Conservation (phyloP, 2,113 vertebrate species). For the Daphoenositta chrysoptera region DNA sequence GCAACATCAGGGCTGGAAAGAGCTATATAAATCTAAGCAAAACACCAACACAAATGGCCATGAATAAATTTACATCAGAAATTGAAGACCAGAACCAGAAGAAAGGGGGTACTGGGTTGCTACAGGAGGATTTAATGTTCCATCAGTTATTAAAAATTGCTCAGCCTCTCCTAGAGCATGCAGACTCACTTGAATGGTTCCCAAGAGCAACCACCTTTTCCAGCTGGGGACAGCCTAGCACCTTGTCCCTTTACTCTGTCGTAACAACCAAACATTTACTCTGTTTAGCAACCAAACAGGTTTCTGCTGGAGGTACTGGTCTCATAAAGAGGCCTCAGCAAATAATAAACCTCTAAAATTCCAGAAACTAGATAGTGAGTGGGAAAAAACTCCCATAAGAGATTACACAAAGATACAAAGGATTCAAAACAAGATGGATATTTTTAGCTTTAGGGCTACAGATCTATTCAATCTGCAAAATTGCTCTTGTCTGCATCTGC, state of each 20-base stretch:
- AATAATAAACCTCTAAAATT: neutral
- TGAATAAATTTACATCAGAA: constrained; percentile 19
- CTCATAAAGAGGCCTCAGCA: neutral
- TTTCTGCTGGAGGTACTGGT: neutral
- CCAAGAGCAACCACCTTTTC: neutral
- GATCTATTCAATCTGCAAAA: neutral
- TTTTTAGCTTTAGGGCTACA: neutral
- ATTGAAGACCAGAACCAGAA: neutral
- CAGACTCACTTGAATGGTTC: neutral
- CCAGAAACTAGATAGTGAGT: neutral
- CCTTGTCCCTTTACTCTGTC: neutral
- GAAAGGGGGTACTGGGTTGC: neutral
- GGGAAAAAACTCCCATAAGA: neutral
- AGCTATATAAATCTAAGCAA: neutral
- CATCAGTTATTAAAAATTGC: neutral
- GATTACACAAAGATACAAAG: neutral
- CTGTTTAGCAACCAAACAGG: neutral
- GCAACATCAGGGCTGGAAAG: neutral
- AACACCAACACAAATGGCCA: neutral
- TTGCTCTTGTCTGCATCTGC: neutral
- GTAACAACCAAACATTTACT: neutral
- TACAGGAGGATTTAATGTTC: neutral
- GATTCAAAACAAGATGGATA: neutral
- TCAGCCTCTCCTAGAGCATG: neutral
- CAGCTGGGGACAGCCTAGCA: neutral